Percentiles rank a stretch among this genome's conserved stretches.
These are phyloP conservation scores for Pseudachorutes palmiensis DNA, from an alignment of 1,140 invertebrate genomes.

Conservation along the genomic window DNA sequence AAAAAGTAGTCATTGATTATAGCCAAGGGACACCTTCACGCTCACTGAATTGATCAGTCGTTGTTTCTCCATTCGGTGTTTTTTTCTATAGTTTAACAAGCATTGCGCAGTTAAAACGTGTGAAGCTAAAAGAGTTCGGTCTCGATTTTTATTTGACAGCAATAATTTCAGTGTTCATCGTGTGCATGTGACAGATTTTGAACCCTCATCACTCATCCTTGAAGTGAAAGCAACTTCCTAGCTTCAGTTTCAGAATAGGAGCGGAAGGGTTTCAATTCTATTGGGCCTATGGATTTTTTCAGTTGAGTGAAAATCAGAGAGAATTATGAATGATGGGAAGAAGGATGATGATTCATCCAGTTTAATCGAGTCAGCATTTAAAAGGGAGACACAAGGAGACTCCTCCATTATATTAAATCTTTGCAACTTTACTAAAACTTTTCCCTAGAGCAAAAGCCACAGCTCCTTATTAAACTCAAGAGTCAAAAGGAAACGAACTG, in stretches of 20 bases:
- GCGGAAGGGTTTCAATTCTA: not conserved
- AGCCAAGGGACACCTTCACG: too few species aligned
- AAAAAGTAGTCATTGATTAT: too few species aligned
- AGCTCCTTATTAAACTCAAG: not conserved
- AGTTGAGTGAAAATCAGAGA: slow-evolving; percentile 23
- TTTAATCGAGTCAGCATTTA: slow-evolving; percentile 28
- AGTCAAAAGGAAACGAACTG: not conserved
- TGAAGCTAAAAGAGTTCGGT: too few species aligned
- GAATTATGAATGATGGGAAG: slow-evolving; percentile 18
- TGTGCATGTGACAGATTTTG: not conserved
- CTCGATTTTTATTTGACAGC: not conserved
- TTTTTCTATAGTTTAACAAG: too few species aligned
- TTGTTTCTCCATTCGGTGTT: too few species aligned
- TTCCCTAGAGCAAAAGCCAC: slow-evolving; percentile 5
- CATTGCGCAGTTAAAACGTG: too few species aligned
- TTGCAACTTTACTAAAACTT: too few species aligned
- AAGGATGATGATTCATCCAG: slow-evolving; percentile 28
- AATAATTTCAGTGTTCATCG: not conserved
- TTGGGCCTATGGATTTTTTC: slow-evolving; percentile 8
- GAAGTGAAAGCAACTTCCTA: not conserved
- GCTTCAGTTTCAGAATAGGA: not conserved
- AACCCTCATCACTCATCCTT: not conserved
- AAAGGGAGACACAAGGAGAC: not conserved
- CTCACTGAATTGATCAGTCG: too few species aligned
- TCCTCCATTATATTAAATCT: too few species aligned